Base-by-base conservation (phyloP, 2,113 vertebrate species). In the Pseudolaguvia tuberculata region DNA sequence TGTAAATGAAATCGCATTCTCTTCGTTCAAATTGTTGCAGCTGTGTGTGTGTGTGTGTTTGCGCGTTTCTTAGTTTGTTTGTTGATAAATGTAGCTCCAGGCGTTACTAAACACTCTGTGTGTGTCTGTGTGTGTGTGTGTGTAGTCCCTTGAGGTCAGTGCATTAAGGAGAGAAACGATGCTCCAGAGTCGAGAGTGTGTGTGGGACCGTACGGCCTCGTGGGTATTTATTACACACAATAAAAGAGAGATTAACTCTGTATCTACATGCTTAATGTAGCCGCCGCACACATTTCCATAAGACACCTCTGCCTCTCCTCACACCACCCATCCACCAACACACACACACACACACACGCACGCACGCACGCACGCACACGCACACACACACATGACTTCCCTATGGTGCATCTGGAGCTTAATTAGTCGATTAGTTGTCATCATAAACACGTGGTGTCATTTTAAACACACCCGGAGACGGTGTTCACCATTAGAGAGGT, bases 151-250 rank as follows among this genome's bases (percentile, higher is more conserved):
- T 59, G 72, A 85, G 90, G 89, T 89, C 87, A 86, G 87, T 83
- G 83, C 91, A 91, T 92, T 92, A 91, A 84, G 86, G 82, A 73
- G 85, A 47, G 35, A 72, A 80, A 70, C 50, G 23, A 11, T 79
- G 76, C 85, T 75, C 85, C 50, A 39, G 76, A 79, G 86, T 87
- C 74, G 85, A 88, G 87, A 88, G 89, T 67, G 81, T 67, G 81
- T 89, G 88, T 85, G 86, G 87, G 85, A 88, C 86, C 79, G 82
- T 84, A 51, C 82, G 72, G 85, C 88, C 88, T 89, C 87, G 85
- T 88, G 88, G 86, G 88, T 90, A 90, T 91, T 92, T 91, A 92
- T 90, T 91, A 90, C 89, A 88, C 88, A 87, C 89, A 91, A 92
- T 92, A 91, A 92, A 92, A 91, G 87, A 87, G 88, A 89, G 89